Evolutionary conservation across 2,113 vertebrate species (phyloP).

Genomic region (Ploceus nigricollis): DNA sequence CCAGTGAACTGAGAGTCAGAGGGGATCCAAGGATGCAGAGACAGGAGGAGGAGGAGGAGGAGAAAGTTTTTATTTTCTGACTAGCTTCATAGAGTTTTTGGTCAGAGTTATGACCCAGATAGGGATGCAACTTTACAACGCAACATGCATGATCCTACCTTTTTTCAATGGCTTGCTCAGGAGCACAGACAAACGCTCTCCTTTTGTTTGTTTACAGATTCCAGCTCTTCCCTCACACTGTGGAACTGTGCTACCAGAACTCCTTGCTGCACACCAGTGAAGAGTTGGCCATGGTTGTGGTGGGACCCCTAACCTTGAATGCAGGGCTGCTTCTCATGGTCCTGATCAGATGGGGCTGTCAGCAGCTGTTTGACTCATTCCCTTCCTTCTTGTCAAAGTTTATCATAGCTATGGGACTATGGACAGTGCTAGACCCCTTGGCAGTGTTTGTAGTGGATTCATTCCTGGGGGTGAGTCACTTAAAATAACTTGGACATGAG

Average conservation of each 20-base stretch:
- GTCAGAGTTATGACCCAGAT: not conserved
- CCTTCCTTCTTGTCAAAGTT: constrained; percentile 94
- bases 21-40: not conserved
- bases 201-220: constrained; percentile 74
- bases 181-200: not conserved
- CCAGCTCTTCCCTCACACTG: constrained; percentile 80
- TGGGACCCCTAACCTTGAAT: constrained; percentile 90
- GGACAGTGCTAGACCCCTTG: constrained; percentile 94
- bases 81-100: not conserved
- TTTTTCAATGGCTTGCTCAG: not conserved
- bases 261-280: constrained; percentile 83
- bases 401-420: constrained; percentile 92
- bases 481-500: constrained; percentile 85
- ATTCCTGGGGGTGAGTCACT: constrained; percentile 97
- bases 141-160: not conserved
- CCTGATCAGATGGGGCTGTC: constrained; percentile 96
- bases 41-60: not conserved
- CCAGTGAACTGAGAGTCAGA: not conserved
- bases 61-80: not conserved
- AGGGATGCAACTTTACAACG: not conserved
- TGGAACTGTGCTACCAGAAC: constrained; percentile 88
- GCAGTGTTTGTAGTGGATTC: constrained; percentile 90
- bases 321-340: constrained; percentile 80
- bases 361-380: constrained; percentile 88
- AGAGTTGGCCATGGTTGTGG: constrained; percentile 84